Base-by-base conservation (phyloP, 2,888 invertebrate genomes). In the Meloe dianella region DNA sequence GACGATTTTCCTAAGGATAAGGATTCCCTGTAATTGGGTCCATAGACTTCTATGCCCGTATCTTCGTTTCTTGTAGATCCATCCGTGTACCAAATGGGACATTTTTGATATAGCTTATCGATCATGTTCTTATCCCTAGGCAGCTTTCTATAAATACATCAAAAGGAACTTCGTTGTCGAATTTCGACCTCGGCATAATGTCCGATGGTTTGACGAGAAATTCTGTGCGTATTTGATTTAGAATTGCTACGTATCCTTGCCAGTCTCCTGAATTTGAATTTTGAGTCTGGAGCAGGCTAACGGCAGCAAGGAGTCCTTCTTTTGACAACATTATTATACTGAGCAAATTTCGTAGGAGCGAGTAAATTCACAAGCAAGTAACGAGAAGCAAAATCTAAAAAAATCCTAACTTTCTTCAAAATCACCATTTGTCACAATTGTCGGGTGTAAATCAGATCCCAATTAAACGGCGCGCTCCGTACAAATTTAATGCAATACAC, bases 71-170 rank as follows among this genome's bases (percentile, higher is more conserved):
- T 61, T 51, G 47, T 61, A 2, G 61, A 61, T n/a, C 61, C 61
- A 29, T 61, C 51, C 0, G 61, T 61, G 47, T 22, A 61, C 61
- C 51, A 29, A 10, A 51, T 35, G 9, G 51, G 27, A 12, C 2
- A 24, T 35, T 10, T 61, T 3, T n/a, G 9, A 27, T 47, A 6
- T 51, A 17, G 22, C 10, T 20, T 9, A 5, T 17, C 17, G 6
- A 30, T 27, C 17, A 22, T 4, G 12, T 38, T 38, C n/a, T 38
- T 61, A 47, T 4, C 14, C 47, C 41, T 3, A 51, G 22, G 3
- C 22, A 22, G 20, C 51, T n/a, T n/a, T 24, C 9, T 61, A 47
- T 51, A n/a, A 60, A 3, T 6, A 60, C 60, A n/a, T 27, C 20
- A 35, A 61, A 61, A 27, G 61, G 27, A n/a, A 17, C 51, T 14